Base-by-base conservation (phyloP, 2,888 invertebrate genomes). In the Microctonus hyperodae region DNA sequence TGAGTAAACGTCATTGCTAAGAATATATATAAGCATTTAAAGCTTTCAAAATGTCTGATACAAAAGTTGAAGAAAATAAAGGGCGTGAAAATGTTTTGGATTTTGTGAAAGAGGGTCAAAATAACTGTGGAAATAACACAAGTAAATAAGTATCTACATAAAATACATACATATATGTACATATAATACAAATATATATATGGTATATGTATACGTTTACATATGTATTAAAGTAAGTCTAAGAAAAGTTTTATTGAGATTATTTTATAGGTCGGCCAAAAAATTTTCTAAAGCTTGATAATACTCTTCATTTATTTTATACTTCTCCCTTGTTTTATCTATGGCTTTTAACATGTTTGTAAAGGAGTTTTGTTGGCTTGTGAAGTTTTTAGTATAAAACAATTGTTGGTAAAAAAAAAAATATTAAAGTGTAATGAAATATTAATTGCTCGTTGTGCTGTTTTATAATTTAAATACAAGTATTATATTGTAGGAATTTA, bases 291-390 rank as follows among this genome's bases (percentile, higher is more conserved):
- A 33, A 40, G 35, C 35, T 58, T n/a, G 13, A 22, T 58, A 25
- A 20, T 37, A 37, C 22, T 23, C 33, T 37, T 37, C 37, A 23
- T 37, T 23, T 58, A 23, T 7, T 16, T 31, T 33, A n/a, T 57
- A 20, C 22, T 22, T 6, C 37, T 16, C 10, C 11, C 40, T 25
- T 58, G 4, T 40, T 40, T 40, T 22, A n/a, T 40, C 35, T 20
- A n/a, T n/a, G 3, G 9, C 35, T 57, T 57, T 35, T 35, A 37
- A 37, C 13, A 11, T n/a, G n/a, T n/a, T n/a, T n/a, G n/a, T n/a
- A n/a, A n/a, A n/a, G n/a, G n/a, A n/a, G n/a, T n/a, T n/a, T n/a
- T 37, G 37, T 57, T 57, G 57, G 57, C 16, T 35, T 35, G 7
- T 10, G 9, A 28, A 55, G n/a, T 22, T 13, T 11, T 55, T 28